Evolutionary conservation across 2,113 vertebrate species (phyloP).

Genomic region (Galeopterus variegatus): DNA sequence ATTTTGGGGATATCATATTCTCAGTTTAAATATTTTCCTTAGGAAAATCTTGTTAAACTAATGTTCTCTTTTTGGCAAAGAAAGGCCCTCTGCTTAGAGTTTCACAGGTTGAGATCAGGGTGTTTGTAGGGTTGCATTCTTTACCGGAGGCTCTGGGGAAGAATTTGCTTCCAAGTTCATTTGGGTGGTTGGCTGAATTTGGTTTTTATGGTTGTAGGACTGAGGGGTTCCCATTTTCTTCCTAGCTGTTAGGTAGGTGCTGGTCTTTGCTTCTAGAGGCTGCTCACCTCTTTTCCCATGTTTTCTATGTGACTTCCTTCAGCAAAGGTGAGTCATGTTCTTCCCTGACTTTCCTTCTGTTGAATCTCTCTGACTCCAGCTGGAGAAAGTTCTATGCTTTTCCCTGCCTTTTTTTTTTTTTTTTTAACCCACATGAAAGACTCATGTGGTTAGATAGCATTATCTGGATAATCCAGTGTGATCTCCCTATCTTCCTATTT

Average conservation of each 20-base stretch:
- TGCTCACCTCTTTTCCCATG: not conserved
- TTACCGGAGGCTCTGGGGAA: not conserved
- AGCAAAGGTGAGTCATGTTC: not conserved
- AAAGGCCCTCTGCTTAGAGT: not conserved
- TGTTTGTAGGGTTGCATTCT: not conserved
- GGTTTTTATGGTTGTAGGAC: not conserved
- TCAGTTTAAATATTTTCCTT: not conserved
- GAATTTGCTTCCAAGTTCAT: not conserved
- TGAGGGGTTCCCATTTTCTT: too few species aligned
- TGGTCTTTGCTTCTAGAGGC: not conserved
- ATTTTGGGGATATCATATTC: not conserved
- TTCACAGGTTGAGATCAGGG: not conserved
- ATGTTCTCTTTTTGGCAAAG: not conserved
- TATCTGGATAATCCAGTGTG: not conserved
- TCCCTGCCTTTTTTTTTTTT: not conserved
- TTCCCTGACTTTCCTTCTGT: not conserved
- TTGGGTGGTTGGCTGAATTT: not conserved
- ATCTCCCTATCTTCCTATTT: not conserved
- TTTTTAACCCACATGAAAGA: not conserved
- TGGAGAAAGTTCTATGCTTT: not conserved
- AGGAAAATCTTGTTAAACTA: not conserved
- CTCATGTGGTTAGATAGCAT: not conserved
- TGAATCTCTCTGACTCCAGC: not conserved
- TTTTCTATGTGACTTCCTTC: not conserved
- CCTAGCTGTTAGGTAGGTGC: not conserved